Conservation (phyloP, 2,113 vertebrate species). For the Myotis lucifugus region DNA sequence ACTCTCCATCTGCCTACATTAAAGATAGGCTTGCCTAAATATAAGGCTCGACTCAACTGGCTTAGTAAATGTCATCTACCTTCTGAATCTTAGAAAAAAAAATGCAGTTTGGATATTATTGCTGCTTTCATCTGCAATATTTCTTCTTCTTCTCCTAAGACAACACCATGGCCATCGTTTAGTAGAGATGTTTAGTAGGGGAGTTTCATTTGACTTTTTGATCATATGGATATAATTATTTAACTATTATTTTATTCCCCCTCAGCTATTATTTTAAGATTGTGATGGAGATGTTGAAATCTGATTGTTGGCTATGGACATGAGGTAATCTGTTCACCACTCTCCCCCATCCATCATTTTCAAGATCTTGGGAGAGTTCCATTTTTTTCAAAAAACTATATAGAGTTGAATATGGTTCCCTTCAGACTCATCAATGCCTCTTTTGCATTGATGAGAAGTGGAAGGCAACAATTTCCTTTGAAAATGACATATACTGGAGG, state of each 20-base stretch:
- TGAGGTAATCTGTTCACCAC: conserved; percentile 66
- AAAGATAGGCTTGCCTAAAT: neutral
- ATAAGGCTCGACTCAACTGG: neutral
- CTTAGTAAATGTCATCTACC: neutral
- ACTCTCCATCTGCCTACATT: neutral
- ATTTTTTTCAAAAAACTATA: conserved; percentile 47
- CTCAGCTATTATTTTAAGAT: conserved; percentile 57
- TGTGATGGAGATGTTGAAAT: conserved; percentile 66
- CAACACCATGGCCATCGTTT: conserved; percentile 29
- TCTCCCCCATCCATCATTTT: conserved; percentile 53
- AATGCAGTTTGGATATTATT: neutral
- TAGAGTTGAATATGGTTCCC: conserved; percentile 37
- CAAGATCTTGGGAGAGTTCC: conserved; percentile 37
- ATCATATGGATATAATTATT: conserved; percentile 68
- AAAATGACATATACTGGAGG: neutral
- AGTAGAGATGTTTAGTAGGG: conserved; percentile 31
- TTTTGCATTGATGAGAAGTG: neutral
- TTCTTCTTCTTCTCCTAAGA: conserved; percentile 18
- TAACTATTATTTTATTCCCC: conserved; percentile 34
- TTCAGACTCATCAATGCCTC: conserved; percentile 37
- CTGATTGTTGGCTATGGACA: conserved; percentile 64
- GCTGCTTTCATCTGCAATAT: conserved; percentile 54
- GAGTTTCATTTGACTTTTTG: conserved; percentile 43
- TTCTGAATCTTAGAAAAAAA: conserved; percentile 6
- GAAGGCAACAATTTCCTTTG: conserved; percentile 18